Conservation (phyloP, 2,797 vertebrate genomes). For the Astyanax mexicanus region DNA sequence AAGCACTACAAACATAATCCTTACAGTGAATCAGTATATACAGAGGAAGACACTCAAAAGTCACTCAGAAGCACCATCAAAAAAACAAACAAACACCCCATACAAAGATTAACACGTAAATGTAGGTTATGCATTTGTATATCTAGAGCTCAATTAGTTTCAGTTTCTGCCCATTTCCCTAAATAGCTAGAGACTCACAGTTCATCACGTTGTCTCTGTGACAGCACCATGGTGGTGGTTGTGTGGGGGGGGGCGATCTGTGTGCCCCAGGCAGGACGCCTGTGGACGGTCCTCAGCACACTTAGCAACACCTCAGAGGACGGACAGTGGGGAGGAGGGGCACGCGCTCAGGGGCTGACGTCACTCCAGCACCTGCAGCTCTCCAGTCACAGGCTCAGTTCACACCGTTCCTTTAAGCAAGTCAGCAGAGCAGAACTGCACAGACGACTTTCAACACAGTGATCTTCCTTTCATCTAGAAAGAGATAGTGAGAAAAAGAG, state of each 20-base stretch:
- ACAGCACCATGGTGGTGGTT: slow-evolving; percentile 95
- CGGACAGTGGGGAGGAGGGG: slow-evolving; percentile 7
- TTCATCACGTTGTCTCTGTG: slow-evolving; percentile 99
- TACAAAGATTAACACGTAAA: too few relatives aligned
- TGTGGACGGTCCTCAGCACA: slow-evolving; percentile 37
- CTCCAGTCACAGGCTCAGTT: background rate
- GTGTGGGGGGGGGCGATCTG: slow-evolving; percentile 74
- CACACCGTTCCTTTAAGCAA: slow-evolving; percentile 51
- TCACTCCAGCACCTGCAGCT: slow-evolving; percentile 19
- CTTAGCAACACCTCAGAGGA: slow-evolving; percentile 43
- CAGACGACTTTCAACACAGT: slow-evolving; percentile 69
- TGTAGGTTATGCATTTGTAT: too few relatives aligned
- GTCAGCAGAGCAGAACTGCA: slow-evolving; percentile 73
- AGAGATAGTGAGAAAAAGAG: slow-evolving; percentile 54
- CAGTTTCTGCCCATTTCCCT: too few relatives aligned
- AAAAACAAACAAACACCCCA: too few relatives aligned
- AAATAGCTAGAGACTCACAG: slow-evolving; percentile 92
- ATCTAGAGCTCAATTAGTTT: background rate
- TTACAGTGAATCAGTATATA: too few relatives aligned
- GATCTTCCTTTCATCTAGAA: slow-evolving; percentile 83
- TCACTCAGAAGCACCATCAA: too few relatives aligned
- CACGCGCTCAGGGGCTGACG: background rate
- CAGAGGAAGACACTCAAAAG: too few relatives aligned
- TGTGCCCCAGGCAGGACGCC: slow-evolving; percentile 67
- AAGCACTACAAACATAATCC: too few relatives aligned